Base-by-base conservation (phyloP, 2,797 vertebrate genomes). In the Darevskia nairensis region DNA sequence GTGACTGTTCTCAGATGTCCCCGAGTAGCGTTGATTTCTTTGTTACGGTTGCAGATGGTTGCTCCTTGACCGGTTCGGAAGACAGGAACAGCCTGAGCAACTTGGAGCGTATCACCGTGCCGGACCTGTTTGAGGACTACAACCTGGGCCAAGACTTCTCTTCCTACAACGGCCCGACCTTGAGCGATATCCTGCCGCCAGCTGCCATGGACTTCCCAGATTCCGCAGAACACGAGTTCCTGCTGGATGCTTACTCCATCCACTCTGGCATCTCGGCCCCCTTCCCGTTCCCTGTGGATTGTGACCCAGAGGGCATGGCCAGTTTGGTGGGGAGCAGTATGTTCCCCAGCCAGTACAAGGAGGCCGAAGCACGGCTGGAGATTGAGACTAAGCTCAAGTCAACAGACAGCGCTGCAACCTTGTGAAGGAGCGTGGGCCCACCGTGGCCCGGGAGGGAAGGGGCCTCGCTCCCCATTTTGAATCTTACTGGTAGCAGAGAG, bases 251-350 rank as follows among this genome's bases (percentile, higher is more conserved):
- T 9, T 95, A 95, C 25, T 85, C 92, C 69, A 25, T 88, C 59
- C 69, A 88, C 41, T 89, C 90, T 0, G 88, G 82, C 27, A 2
- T 82, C 46, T 17, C 89, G 23, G 32, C 68, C 46, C 88, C 87
- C n/a, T 61, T 90, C n/a, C 21, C 83, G 66, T 59, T 87, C 59
- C 19, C 90, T n/a, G 44, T 71, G 55, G 88, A 91, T 46, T 71
- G 92, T 0, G 84, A 91, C 2, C 17, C 44, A 0, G 93, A 92
- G 55, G 95, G 93, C 68, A 95, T 93, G 0, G 95, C 96, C 66
- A 95, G 95, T 82, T 92, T 96, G 6, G 94, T 96, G 80, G 95
- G 96, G 27, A 95, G 94, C 90, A 95, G 96, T 80, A 94, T 96
- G 95, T 96, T 96, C 41, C 96, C 95, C 23, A 95, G 95, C 13